Percentiles rank a stretch among this genome's conserved stretches.
These are phyloP conservation scores for Urosaurus nigricauda DNA, from an alignment of 2,797 vertebrate genomes.

Conservation along the genomic window DNA sequence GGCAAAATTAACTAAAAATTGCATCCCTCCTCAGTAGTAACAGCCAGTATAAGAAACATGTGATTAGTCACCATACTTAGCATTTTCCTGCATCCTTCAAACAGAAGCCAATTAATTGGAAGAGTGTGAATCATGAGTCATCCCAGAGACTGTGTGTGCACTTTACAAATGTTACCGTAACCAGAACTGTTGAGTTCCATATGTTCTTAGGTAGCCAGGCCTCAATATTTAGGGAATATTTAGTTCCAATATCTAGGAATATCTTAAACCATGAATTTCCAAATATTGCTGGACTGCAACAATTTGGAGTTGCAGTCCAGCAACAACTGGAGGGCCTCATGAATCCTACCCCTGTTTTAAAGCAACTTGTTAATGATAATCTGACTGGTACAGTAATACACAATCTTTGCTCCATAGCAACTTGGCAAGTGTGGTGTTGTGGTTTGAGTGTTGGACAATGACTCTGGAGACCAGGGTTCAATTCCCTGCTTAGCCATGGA, in stretches of 20 bases:
- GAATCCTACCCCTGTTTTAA: neutral
- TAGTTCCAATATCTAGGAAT: neutral
- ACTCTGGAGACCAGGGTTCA: no score
- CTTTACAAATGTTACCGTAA: neutral
- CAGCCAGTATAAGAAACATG: neutral
- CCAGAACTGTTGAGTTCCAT: neutral
- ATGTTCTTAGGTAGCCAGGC: neutral
- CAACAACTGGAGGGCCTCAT: no score
- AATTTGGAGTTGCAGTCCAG: no score
- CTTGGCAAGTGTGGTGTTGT: no score
- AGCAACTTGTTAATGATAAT: neutral
- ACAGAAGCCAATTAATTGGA: neutral
- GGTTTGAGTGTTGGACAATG: no score
- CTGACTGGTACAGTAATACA: slow-evolving; percentile 23
- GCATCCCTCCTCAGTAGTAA: neutral
- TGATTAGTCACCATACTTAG: neutral
- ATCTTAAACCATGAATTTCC: neutral
- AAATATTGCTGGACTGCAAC: no score
- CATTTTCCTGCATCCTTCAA: neutral
- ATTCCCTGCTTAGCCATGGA: no score
- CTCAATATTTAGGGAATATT: neutral
- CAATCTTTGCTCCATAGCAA: neutral
- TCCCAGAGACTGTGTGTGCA: neutral
- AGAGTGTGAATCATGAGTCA: neutral
- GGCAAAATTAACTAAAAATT: no score